Evolutionary conservation across 1,140 invertebrate species (phyloP).

Genomic region (Pristionchus pacificus): DNA sequence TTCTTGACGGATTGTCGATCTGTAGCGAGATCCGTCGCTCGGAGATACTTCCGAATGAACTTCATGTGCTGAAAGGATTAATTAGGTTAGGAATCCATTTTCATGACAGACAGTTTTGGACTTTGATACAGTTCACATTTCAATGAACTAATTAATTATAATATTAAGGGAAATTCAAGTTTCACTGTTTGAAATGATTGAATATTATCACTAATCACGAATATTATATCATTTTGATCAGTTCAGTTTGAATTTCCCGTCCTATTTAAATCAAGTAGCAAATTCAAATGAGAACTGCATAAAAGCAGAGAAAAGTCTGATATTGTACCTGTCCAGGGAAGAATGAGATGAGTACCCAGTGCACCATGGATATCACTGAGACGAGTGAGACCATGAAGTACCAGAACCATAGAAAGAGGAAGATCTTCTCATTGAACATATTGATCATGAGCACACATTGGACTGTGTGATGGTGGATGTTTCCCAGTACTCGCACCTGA

Average conservation of each 20-base stretch:
- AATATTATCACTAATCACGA: too few relatives aligned
- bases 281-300: too few relatives aligned
- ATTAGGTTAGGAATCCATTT: too few relatives aligned
- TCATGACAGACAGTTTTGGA: too few relatives aligned
- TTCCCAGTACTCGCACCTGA: constrained; percentile 53
- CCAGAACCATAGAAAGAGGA: constrained; percentile 65
- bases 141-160: too few relatives aligned
- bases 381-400: constrained; percentile 62
- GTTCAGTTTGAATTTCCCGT: too few relatives aligned
- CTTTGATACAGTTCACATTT: too few relatives aligned
- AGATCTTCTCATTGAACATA: constrained; percentile 65
- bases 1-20: constrained; percentile 55
- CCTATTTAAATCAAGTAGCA: too few relatives aligned
- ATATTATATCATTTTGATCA: too few relatives aligned
- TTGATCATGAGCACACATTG: constrained; percentile 64
- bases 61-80: constrained; percentile 54
- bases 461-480: constrained; percentile 60
- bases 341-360: constrained; percentile 57
- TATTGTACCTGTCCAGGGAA: constrained; percentile 57
- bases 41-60: constrained; percentile 54
- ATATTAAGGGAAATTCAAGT: too few relatives aligned
- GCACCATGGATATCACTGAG: constrained; percentile 58
- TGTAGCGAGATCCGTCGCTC: constrained; percentile 56
- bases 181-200: too few relatives aligned
- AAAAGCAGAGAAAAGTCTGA: too few relatives aligned